Conservation (phyloP, 92 coral and sea anemone species). For the Isaurus tuberculatus region DNA sequence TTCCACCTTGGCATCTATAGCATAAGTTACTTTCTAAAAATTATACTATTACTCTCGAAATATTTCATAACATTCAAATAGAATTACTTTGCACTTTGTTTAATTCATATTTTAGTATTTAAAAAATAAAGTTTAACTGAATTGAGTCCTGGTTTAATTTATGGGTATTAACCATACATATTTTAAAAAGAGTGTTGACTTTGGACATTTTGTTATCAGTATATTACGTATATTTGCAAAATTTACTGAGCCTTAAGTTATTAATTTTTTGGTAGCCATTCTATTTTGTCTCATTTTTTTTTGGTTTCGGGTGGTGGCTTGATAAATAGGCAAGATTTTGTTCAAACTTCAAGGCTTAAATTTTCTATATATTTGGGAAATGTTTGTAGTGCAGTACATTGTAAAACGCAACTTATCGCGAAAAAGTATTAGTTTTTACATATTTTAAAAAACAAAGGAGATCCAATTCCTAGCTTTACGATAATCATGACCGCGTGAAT, state of each 20-base stretch:
- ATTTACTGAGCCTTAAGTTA: neutral
- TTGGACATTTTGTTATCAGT: neutral
- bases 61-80: neutral
- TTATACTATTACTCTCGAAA: neutral
- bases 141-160: neutral
- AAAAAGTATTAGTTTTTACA: neutral
- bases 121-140: neutral
- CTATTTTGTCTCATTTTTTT: neutral
- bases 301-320: neutral
- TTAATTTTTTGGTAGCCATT: neutral
- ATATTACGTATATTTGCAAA: neutral
- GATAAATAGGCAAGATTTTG: neutral
- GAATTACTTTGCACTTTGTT: neutral
- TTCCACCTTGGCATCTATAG: neutral
- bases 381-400: neutral
- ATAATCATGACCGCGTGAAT: neutral
- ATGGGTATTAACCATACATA: conserved; percentile 1
- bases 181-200: neutral
- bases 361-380: neutral
- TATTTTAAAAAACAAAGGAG: neutral
- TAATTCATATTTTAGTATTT: neutral
- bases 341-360: neutral
- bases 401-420: conserved; percentile 2
- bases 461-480: neutral
- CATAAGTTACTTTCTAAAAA: conserved; percentile 8